phyloP scores from a whole-genome alignment of 2,888 invertebrate genomes.

The Xestia xanthographa region DNA sequence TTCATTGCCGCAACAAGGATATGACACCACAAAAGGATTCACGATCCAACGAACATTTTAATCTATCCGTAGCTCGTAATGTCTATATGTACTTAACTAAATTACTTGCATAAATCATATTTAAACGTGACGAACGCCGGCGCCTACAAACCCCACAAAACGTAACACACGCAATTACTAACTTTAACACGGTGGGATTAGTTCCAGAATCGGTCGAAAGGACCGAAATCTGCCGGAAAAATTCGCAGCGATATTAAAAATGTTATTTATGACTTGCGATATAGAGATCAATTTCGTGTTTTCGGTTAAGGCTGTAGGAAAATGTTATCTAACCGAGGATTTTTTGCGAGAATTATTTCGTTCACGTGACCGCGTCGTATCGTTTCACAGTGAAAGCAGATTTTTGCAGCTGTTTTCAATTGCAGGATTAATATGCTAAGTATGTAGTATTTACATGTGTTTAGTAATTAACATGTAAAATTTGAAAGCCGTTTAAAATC shows the following conservation, averaged over 20 bases:
- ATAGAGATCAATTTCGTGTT: conserved; percentile 72
- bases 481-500: conserved; percentile 26
- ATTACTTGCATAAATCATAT: conserved; percentile 91
- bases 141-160: conserved; percentile 71
- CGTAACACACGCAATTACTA: conserved; percentile 69
- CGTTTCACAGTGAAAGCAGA: conserved; percentile 23
- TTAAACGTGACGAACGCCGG: conserved; percentile 87
- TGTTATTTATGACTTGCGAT: conserved; percentile 68
- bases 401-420: conserved; percentile 28
- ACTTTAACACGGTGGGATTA: conserved; percentile 70
- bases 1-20: conserved; percentile 73
- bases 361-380: conserved; percentile 66
- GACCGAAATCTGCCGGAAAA: conserved; percentile 48
- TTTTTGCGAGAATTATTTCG: conserved; percentile 75
- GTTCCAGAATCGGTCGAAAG: conserved; percentile 65
- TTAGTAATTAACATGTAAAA: conserved; percentile 11
- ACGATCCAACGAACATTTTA: conserved; percentile 83
- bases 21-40: conserved; percentile 75
- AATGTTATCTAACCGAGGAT: conserved; percentile 74
- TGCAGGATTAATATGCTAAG: conserved; percentile 22
- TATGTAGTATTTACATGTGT: conserved; percentile 17
- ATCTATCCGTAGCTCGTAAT: conserved; percentile 86
- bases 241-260: conserved; percentile 65
- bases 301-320: conserved; percentile 48
- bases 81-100: conserved; percentile 89